phyloP scores from a whole-genome alignment of 2,113 vertebrate species.

The Pimephales promelas region DNA sequence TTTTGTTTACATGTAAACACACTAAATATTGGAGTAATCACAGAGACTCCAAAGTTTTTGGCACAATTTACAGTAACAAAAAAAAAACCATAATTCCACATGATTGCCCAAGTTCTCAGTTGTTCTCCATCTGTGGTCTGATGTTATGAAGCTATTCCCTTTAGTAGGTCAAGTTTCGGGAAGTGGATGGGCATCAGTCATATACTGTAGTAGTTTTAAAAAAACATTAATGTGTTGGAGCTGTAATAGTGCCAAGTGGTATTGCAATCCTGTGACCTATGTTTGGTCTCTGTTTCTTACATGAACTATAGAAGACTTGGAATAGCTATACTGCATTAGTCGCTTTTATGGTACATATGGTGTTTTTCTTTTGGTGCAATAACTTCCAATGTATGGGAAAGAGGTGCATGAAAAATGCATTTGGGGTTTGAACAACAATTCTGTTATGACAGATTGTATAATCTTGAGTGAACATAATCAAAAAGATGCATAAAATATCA shows the following conservation, averaged over 20 bases:
- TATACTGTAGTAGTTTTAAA: too few species aligned
- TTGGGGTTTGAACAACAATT: neutral
- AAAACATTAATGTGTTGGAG: conserved; percentile 11
- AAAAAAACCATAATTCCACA: conserved; percentile 5
- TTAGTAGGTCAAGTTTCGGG: conserved; percentile 18
- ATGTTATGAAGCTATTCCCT: conserved; percentile 19
- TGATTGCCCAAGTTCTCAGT: conserved; percentile 9
- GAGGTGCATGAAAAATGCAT: neutral
- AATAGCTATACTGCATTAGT: neutral
- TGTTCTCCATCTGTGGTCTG: neutral
- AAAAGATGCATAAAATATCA: neutral
- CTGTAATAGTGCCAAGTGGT: neutral
- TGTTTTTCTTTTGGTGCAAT: neutral
- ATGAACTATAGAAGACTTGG: neutral
- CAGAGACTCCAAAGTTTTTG: neutral
- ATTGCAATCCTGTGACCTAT: neutral
- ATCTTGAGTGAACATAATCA: neutral
- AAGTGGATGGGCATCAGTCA: conserved; percentile 6
- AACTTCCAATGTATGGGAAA: neutral
- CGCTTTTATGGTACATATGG: neutral
- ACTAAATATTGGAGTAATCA: neutral
- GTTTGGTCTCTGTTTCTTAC: neutral
- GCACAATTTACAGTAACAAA: neutral
- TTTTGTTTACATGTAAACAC: neutral
- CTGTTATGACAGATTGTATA: neutral